Evolutionary conservation across 2,113 vertebrate species (phyloP).

Genomic region (Serinus canaria): DNA sequence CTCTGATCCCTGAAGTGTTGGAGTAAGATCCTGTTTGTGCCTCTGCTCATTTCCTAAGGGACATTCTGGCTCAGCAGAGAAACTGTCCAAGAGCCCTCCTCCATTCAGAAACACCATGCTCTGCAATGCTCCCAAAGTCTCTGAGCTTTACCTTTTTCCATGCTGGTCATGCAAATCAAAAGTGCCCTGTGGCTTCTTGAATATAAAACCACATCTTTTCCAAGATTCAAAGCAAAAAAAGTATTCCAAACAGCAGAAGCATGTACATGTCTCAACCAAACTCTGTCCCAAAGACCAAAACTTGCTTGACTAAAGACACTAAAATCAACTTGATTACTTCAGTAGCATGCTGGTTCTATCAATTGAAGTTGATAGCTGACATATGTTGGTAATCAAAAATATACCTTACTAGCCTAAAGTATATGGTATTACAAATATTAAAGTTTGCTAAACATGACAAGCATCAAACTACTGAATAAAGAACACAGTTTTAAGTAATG

Average conservation of each 20-base stretch:
- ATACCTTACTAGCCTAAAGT: not conserved
- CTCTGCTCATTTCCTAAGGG: not conserved
- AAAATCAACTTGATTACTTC: not conserved
- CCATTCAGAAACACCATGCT: not conserved
- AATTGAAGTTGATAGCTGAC: not conserved
- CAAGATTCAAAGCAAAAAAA: not conserved
- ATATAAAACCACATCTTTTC: not conserved
- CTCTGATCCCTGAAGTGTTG: not conserved
- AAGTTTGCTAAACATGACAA: not conserved
- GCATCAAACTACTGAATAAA: not conserved
- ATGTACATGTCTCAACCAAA: not conserved
- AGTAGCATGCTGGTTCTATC: not conserved
- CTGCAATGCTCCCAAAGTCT: not conserved
- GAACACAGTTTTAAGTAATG: not conserved
- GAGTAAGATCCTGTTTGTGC: not conserved
- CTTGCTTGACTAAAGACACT: not conserved
- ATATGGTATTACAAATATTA: not conserved
- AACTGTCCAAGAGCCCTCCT: not conserved
- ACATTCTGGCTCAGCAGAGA: not conserved
- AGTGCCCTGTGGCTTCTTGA: not conserved
- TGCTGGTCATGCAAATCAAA: not conserved
- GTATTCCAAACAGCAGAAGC: not conserved
- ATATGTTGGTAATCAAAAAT: not conserved
- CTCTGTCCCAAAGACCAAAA: not conserved
- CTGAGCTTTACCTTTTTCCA: not conserved